phyloP scores from a whole-genome alignment of 2,888 invertebrate genomes.

The Xestoiulus laeticollis region DNA sequence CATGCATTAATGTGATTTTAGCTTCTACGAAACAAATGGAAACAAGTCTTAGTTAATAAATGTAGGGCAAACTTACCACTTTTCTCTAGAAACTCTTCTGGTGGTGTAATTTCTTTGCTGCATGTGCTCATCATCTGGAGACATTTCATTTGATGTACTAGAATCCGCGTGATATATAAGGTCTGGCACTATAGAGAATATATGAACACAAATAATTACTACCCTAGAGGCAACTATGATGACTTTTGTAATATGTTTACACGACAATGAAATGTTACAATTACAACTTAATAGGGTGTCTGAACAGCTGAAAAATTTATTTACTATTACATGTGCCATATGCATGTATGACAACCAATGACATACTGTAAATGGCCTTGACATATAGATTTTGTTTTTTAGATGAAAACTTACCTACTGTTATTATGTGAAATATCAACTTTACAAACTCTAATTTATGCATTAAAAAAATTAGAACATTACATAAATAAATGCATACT shows the following conservation, averaged over 20 bases:
- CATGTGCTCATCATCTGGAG: slow-evolving; percentile 55
- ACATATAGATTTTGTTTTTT: too few relatives aligned
- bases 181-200: slow-evolving; percentile 53
- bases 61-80: slow-evolving; percentile 50
- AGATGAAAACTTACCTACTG: too few relatives aligned
- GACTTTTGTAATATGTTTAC: not conserved
- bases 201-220: not conserved
- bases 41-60: slow-evolving; percentile 25
- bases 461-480: too few relatives aligned
- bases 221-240: not conserved
- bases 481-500: too few relatives aligned
- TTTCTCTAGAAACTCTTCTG: slow-evolving; percentile 46
- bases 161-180: slow-evolving; percentile 56
- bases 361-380: too few relatives aligned
- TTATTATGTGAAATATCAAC: too few relatives aligned
- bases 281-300: not conserved
- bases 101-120: slow-evolving; percentile 49
- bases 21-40: not conserved
- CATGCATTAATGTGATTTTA: slow-evolving; percentile 40
- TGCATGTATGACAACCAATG: too few relatives aligned
- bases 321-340: too few relatives aligned
- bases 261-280: not conserved
- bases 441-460: too few relatives aligned
- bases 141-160: slow-evolving; percentile 55
- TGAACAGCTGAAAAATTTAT: too few relatives aligned